Base-by-base conservation (phyloP, 2,888 invertebrate genomes). In the Poecilus cupreus region DNA sequence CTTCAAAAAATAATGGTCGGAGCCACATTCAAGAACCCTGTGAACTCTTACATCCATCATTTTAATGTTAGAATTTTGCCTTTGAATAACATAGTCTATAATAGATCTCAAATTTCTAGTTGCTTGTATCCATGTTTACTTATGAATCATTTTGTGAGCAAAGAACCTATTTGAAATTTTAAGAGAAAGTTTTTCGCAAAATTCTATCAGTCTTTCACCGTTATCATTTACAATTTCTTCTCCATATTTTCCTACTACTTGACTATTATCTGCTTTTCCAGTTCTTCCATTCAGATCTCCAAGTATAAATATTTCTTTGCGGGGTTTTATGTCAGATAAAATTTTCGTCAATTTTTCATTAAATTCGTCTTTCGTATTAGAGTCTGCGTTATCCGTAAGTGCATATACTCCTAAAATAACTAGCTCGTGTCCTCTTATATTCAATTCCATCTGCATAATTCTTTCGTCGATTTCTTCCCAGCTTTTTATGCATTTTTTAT, bases 1-100 rank as follows among this genome's bases (percentile, higher is more conserved):
- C 68, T 80, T 80, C 13, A 80, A 6, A 24, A 72, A 24, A 37
- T 46, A 37, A 46, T 80, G 49, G 39, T 70, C 49, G 2, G 80
- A 70, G 1, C 80, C 80, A 37, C 70, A 80, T 18, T 70, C 51
- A 11, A 37, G 8, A 2, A 49, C 70, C 37, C 80, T 80, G n/a
- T 16, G 46, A 16, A 80, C 46, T 70, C 80, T 80, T 49, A 80
- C 49, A 46, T 80, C 49, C 11, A 6, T 51, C 2, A 2, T 13
- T 46, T 16, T 22, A 13, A 39, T 20, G 8, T n/a, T 8, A 11
- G 49, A 13, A n/a, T 72, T 68, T 72, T 80, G 72, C 16, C 43
- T 10, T 54, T 4, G 3, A 18, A 18, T 54, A 3, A 16, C 4
- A 13, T 54, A 54, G 16, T 79, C 79, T 43, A 79, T 49, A 43